A percentile compares a stretch with the other conserved stretches of the same genome.
Conservation (phyloP, 2,888 invertebrate genomes). For the Aphodius granarius region DNA sequence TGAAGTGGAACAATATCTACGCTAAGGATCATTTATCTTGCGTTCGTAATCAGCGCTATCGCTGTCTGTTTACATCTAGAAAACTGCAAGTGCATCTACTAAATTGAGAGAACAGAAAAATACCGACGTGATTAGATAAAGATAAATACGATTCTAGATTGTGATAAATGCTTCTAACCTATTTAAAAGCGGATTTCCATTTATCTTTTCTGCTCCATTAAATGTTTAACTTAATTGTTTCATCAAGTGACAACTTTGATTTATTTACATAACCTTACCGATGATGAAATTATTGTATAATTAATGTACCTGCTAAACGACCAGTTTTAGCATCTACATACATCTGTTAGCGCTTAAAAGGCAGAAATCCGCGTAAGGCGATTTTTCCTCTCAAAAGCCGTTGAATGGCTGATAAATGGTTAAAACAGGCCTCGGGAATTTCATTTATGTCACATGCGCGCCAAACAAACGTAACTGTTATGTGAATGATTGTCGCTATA, state of each 20-base stretch:
- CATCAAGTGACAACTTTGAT: too few species aligned
- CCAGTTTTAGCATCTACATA: neutral
- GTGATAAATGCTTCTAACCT: conserved; percentile 26
- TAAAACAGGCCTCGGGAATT: neutral
- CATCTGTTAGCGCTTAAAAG: neutral
- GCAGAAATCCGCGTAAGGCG: neutral
- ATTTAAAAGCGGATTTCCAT: conserved; percentile 20
- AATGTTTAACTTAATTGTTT: too few species aligned
- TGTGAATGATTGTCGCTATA: neutral
- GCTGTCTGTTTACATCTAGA: neutral
- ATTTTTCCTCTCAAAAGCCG: neutral
- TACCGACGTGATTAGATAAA: conserved; percentile 22
- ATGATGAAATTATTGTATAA: neutral
- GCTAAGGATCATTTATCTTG: neutral
- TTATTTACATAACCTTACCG: neutral
- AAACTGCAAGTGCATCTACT: neutral
- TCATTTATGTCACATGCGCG: neutral
- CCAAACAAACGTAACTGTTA: neutral
- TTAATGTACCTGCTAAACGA: neutral
- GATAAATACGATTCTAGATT: conserved; percentile 23
- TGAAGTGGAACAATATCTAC: neutral
- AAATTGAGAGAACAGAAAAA: neutral
- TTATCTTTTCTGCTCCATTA: conserved; percentile 3
- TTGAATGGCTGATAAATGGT: neutral
- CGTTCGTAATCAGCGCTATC: neutral